A percentile compares a stretch with the other conserved stretches of the same genome.
phyloP scores from a whole-genome alignment of 2,113 vertebrate species.

The Lophura nycthemera region DNA sequence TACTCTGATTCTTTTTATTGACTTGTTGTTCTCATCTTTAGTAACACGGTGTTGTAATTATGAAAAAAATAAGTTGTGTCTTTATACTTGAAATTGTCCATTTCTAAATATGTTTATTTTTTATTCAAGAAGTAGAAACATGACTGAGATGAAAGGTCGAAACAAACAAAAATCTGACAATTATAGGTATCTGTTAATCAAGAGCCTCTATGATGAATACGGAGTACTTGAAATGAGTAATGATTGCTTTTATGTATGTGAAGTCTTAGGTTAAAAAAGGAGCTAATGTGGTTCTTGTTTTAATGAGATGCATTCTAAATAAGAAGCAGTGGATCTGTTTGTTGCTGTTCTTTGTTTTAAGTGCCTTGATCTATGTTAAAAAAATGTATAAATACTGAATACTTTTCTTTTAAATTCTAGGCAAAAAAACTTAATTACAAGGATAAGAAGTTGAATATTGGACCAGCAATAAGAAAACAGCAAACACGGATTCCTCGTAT shows the following conservation, averaged over 20 bases:
- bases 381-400: background rate
- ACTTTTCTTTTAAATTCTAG: slow-evolving; percentile 72
- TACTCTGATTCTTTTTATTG: background rate
- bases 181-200: background rate
- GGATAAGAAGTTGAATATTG: slow-evolving; percentile 87
- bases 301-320: background rate
- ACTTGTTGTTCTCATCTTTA: background rate
- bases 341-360: background rate
- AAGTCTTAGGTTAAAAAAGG: background rate
- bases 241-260: background rate
- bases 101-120: background rate
- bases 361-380: background rate
- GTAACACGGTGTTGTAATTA: background rate
- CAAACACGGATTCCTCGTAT: slow-evolving; percentile 80
- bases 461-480: slow-evolving; percentile 86
- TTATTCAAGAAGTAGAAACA: background rate
- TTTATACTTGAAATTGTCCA: background rate
- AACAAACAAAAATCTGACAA: background rate
- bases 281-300: background rate
- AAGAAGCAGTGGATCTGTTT: background rate
- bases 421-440: slow-evolving; percentile 82
- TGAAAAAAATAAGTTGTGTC: background rate
- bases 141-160: background rate
- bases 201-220: background rate
- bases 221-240: background rate